Base-by-base conservation (phyloP, 2,888 invertebrate species). In the Lepidonotus clava region DNA sequence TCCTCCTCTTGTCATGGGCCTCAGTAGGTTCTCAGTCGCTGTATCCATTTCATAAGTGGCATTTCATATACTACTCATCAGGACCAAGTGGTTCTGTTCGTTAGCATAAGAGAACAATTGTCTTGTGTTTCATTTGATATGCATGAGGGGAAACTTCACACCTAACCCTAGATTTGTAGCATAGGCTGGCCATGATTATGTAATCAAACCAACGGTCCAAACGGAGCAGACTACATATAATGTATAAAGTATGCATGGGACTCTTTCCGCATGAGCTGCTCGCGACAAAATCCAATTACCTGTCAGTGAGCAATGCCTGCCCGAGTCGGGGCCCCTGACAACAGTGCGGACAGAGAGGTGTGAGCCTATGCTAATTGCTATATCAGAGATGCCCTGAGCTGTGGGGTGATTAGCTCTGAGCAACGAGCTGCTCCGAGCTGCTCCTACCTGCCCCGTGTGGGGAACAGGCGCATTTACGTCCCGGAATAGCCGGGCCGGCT, bases 321-420 rank as follows among this genome's bases (percentile, higher is more conserved):
- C 14, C 28, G 28, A 28, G 24, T 56, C 14, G 56, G 24, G 11
- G 61, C n/a, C n/a, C n/a, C n/a, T n/a, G n/a, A n/a, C n/a, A n/a
- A n/a, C n/a, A n/a, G n/a, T n/a, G n/a, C n/a, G n/a, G n/a, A n/a
- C n/a, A n/a, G n/a, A n/a, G n/a, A 24, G 5, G 61, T 61, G 61
- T 61, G 28, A 24, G 56, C 24, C 61, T 61, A 61, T 61, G 61
- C 61, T 61, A 61, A 61, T 61, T 61, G 61, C 61, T 61, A 61
- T 61, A 61, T 61, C 61, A 61, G 61, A 61, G 4, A 8, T 61
- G 61, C 61, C 61, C 21, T 61, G 61, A 61, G 28, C 61, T 61
- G 28, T n/a, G 28, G 24, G 28, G 61, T 61, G 61, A 61, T 61
- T 61, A 61, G 24, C 2, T 28, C 61, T 61, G 61, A 61, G 61